Conservation (phyloP, 2,113 vertebrate genomes). For the Platycercus adscitus region DNA sequence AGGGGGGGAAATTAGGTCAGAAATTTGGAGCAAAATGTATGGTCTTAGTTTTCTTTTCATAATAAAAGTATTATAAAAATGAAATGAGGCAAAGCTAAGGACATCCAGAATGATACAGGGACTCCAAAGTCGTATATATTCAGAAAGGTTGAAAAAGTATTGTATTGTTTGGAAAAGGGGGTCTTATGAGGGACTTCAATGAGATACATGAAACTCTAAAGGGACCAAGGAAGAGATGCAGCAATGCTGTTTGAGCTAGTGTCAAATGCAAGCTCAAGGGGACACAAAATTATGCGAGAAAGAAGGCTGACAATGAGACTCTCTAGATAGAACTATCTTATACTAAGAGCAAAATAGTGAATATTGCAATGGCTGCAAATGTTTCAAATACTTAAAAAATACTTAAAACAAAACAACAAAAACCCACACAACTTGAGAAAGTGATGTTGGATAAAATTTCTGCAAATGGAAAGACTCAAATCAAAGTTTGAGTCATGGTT, state of each 20-base stretch:
- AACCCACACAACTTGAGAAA: not conserved
- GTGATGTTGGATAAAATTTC: not conserved
- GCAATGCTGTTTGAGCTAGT: not conserved
- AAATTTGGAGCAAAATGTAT: not conserved
- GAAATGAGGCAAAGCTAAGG: not conserved
- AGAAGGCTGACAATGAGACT: not conserved
- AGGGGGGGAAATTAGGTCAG: not conserved
- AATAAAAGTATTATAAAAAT: not conserved
- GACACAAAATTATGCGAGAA: not conserved
- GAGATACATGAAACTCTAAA: not conserved
- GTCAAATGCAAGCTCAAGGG: conserved; percentile 8
- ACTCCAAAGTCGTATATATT: not conserved
- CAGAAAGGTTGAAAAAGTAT: conserved; percentile 13
- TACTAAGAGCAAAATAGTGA: not conserved
- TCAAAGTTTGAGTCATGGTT: not conserved
- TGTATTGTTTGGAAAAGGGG: conserved; percentile 21
- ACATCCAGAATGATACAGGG: not conserved
- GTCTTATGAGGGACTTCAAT: not conserved
- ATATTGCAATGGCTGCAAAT: not conserved
- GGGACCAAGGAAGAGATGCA: not conserved
- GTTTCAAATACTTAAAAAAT: not conserved
- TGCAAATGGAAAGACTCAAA: not conserved
- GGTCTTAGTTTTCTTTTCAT: not conserved
- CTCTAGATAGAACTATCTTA: not conserved
- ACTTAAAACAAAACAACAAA: not conserved